Conservation (phyloP, 2,888 invertebrate species). For the Drosophila cognata region DNA sequence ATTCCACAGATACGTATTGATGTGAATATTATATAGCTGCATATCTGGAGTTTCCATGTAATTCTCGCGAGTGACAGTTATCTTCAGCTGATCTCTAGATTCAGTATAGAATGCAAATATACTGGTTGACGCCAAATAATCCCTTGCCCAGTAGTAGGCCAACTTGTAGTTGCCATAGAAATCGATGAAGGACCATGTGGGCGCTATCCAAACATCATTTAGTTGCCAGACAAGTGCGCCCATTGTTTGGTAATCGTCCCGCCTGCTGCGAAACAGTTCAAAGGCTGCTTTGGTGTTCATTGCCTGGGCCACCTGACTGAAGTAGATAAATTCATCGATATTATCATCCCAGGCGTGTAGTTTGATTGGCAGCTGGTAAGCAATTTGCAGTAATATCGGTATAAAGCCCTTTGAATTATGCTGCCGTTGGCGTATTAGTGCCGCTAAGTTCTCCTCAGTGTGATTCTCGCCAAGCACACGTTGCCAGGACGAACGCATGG, state of each 20-base stretch:
- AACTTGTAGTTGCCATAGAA: slow-evolving; percentile 84
- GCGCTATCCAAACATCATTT: slow-evolving; percentile 99
- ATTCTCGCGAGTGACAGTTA: slow-evolving; percentile 89
- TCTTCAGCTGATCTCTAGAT: slow-evolving; percentile 86
- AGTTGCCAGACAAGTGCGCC: slow-evolving; percentile 99
- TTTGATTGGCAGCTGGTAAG: slow-evolving; percentile 87
- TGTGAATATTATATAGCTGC: slow-evolving; percentile 86
- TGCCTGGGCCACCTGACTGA: slow-evolving; percentile 96
- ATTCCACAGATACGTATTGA: slow-evolving; percentile 88
- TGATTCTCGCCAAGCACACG: slow-evolving; percentile 86
- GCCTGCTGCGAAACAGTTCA: slow-evolving; percentile 90
- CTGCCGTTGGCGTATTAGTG: slow-evolving; percentile 91
- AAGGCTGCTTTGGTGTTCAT: slow-evolving; percentile 93
- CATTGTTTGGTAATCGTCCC: slow-evolving; percentile 89
- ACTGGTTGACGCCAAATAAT: slow-evolving; percentile 92
- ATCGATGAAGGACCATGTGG: slow-evolving; percentile 96
- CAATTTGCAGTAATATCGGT: slow-evolving; percentile 87
- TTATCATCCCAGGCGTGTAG: slow-evolving; percentile 86
- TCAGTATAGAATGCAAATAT: slow-evolving; percentile 87
- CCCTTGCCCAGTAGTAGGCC: slow-evolving; percentile 93
- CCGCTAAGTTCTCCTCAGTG: slow-evolving; percentile 86
- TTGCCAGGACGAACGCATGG: slow-evolving; percentile 89
- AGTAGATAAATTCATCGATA: slow-evolving; percentile 90
- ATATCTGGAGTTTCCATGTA: slow-evolving; percentile 82
- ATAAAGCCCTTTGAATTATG: slow-evolving; percentile 91